These are phyloP conservation scores for Anthoscopus minutus DNA, from an alignment of 2,113 vertebrate genomes.

Conservation along the genomic window DNA sequence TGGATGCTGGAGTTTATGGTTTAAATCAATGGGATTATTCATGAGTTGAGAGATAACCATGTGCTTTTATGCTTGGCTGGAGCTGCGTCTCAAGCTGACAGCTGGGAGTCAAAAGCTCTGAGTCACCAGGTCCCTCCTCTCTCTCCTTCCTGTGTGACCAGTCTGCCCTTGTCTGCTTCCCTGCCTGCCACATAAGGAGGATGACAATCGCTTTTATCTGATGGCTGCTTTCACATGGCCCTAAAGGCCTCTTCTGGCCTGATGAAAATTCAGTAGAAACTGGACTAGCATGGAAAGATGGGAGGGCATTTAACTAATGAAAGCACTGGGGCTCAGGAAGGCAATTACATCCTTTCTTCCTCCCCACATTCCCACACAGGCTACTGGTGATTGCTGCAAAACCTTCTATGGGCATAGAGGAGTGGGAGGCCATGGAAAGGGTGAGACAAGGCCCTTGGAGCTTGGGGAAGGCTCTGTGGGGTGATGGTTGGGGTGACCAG, in stretches of 20 bases:
- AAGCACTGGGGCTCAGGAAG: neutral
- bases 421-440: neutral
- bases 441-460: neutral
- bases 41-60: constrained; percentile 46
- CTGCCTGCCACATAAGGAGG: constrained; percentile 43
- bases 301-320: constrained; percentile 47
- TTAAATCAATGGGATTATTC: constrained; percentile 34
- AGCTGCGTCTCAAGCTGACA: constrained; percentile 38
- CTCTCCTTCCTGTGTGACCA: constrained; percentile 62
- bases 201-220: constrained; percentile 64
- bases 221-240: constrained; percentile 60
- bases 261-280: constrained; percentile 57
- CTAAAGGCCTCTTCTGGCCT: constrained; percentile 60
- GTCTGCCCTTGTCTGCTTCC: constrained; percentile 67
- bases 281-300: neutral
- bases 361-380: neutral
- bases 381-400: neutral
- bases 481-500: neutral
- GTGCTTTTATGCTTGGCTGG: constrained; percentile 26
- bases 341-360: constrained; percentile 7
- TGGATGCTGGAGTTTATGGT: constrained; percentile 19
- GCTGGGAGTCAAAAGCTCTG: constrained; percentile 62
- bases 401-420: neutral
- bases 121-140: constrained; percentile 63
- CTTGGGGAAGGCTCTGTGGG: neutral